Evolutionary conservation across 2,797 vertebrate species (phyloP), one percentile per base, ranked within the genome.

Genomic region (Ptychadena robeensis): DNA sequence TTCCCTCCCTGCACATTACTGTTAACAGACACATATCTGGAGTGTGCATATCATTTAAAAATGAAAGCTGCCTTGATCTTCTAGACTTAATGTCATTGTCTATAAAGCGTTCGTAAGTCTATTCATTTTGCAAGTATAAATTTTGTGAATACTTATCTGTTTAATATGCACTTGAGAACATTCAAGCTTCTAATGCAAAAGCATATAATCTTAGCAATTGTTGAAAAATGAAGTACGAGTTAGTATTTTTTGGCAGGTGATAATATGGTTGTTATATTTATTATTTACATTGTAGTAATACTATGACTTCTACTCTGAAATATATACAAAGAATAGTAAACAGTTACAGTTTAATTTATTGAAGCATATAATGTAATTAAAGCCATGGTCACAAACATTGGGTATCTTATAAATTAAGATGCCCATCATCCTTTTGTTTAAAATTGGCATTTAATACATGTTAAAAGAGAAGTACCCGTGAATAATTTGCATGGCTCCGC

Each of bases 1-100:
- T 93, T 91, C 92, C 91, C 94, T 93, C 91, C 88, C 90, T 90
- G 86, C 90, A 91, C 92, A 83, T 93, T 92, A 91, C 82, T 90
- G 87, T 87, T 87, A 88, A 88, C 88, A 88, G 86, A 68, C 87
- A 89, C 76, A 90, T 88, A 86, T 53, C 81, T 81, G 73, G 34
- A 69, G 57, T 44, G 80, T 76, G 72, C 61, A 80, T 79, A 84
- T 84, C 65, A 84, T 73, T 84, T 84, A 84, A 30, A 80, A 73
- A 63, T 73, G 70, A 80, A 73, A 74, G 63, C 76, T 80, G 48
- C 70, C 65, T 79, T 38, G 48, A 82, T 74, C 71, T 74, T 74
- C 34, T 22, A 38, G 64, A 38, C 73, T 75, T 73, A 68, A 82
- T 82, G 48, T 57, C 72, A 74, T 82, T 82, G 71, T 75, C 80